These are phyloP conservation scores for Chiloscyllium punctatum DNA, from an alignment of 2,797 vertebrate genomes.

Conservation along the genomic window DNA sequence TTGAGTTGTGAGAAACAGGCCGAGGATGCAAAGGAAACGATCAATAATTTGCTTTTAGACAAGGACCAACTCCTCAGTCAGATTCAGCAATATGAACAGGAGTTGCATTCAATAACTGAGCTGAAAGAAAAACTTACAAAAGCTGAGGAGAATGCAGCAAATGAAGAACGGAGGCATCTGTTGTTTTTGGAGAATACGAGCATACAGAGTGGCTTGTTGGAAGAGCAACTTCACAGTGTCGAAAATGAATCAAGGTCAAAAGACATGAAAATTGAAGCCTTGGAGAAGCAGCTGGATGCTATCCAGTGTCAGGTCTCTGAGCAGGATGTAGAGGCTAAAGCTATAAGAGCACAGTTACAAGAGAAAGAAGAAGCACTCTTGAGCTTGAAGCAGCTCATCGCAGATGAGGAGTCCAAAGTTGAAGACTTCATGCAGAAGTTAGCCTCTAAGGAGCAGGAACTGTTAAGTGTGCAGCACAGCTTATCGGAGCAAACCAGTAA, in stretches of 20 bases:
- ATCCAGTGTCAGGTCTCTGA: constrained; percentile 59
- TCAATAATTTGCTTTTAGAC: constrained; percentile 53
- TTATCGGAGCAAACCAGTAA: constrained; percentile 60
- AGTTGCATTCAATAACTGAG: constrained; percentile 30
- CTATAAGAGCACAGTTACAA: constrained; percentile 65
- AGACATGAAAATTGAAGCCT: constrained; percentile 68
- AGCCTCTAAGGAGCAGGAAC: constrained; percentile 47
- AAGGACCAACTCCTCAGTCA: constrained; percentile 63
- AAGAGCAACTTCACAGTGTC: constrained; percentile 74
- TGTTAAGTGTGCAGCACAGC: constrained; percentile 53
- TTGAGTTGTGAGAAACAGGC: constrained; percentile 61
- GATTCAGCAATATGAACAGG: constrained; percentile 41
- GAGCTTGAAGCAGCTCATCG: constrained; percentile 57
- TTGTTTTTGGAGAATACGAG: constrained; percentile 56
- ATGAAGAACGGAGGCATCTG: constrained; percentile 56
- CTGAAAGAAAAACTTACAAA: constrained; percentile 58
- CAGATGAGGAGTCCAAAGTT: constrained; percentile 55
- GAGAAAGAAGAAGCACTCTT: constrained; percentile 58
- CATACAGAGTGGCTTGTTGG: constrained; percentile 58
- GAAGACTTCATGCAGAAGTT: constrained; percentile 61
- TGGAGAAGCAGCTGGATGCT: constrained; percentile 70
- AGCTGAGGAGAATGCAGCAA: constrained; percentile 55
- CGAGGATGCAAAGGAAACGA: constrained; percentile 51
- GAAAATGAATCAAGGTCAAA: constrained; percentile 63
- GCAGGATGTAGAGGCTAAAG: constrained; percentile 59